Base-by-base conservation (phyloP, 1,140 invertebrate species). In the Drosophila miranda region DNA sequence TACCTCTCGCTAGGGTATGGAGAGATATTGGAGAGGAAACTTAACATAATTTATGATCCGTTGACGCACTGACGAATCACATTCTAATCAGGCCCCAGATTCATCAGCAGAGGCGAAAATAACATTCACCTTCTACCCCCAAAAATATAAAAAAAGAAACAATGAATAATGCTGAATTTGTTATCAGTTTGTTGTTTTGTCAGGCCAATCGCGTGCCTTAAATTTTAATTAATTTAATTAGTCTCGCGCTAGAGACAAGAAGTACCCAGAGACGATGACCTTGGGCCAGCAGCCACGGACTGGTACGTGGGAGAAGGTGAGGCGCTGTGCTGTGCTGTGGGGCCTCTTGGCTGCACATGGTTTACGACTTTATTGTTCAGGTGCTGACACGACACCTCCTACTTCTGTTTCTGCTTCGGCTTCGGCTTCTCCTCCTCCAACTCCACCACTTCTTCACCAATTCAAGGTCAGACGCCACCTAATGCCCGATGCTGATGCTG, bases 181-280 rank as follows among this genome's bases (percentile, higher is more conserved):
- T 86, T 78, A 86, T 86, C 82, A 84, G 74, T 52, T 69, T 83
- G 80, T 60, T 81, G 78, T 13, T 58, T 70, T 55, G 54, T 60
- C 68, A 60, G 68, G 51, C 66, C 74, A 81, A 78, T 86, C 81
- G 81, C 81, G 78, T 86, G 81, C 82, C 73, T 86, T 50, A 46
- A 70, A 86, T 75, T 79, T 64, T 74, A 84, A 86, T 78, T 81
- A 78, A 81, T 72, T 87, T 86, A 86, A 84, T 86, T 86, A 87
- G 82, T 59, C 60, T 49, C 77, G 57, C 60, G 63, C 54, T 13
- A 43, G 44, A 54, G 46, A 41, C 38, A 55, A 61, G 51, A 68
- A 66, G 43, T 66, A 75, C 51, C 42, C 57, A 45, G 45, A 44
- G 19, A 19, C 19, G 51, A 61, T 55, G 45, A 57, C 79, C 78